Base-by-base conservation (phyloP, 2,113 vertebrate genomes). In the Lophius piscatorius region DNA sequence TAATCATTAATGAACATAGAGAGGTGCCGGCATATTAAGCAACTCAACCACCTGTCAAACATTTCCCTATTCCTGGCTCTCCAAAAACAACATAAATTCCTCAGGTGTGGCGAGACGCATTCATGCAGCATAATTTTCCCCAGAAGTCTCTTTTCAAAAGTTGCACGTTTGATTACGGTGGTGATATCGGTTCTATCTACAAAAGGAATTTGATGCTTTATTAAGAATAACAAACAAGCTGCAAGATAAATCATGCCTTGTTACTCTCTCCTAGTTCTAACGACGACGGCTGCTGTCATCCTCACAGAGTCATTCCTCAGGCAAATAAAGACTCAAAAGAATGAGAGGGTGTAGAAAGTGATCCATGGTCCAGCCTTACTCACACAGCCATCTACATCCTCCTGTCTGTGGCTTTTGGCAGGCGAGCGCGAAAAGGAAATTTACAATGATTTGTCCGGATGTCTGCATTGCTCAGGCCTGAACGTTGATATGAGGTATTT, bases 171-270 rank as follows among this genome's bases (percentile, higher is more conserved):
- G 45, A 67, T 75, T 66, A 51, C 47, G 26, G 20, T 13, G 0
- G 26, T 64, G 46, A 50, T 80, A 74, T 66, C 34, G 34, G 62
- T 46, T 23, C 52, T 21, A 34, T 36, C 55, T 60, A 73, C 49
- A 81, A 64, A 79, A 61, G 45, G 42, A 57, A 46, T 57, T 62
- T 10, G 18, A 41, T 39, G 57, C 48, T 14, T 63, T 47, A 56
- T 74, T 62, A 80, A 67, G 45, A 78, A 84, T 44, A 88, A 85
- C 80, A 89, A 80, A 83, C 74, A 82, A 49, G 34, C 60, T 69
- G 69, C 63, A 67, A 70, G 48, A 80, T 80, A 74, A 81, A 81
- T 76, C 48, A 33, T 16, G 33, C 29, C 35, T 12, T 76, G 60
- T 81, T 71, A 78, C 71, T 36, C 23, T 16, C 28, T 34, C 22